phyloP scores from a whole-genome alignment of 2,113 vertebrate species.

The Alexandromys fortis region DNA sequence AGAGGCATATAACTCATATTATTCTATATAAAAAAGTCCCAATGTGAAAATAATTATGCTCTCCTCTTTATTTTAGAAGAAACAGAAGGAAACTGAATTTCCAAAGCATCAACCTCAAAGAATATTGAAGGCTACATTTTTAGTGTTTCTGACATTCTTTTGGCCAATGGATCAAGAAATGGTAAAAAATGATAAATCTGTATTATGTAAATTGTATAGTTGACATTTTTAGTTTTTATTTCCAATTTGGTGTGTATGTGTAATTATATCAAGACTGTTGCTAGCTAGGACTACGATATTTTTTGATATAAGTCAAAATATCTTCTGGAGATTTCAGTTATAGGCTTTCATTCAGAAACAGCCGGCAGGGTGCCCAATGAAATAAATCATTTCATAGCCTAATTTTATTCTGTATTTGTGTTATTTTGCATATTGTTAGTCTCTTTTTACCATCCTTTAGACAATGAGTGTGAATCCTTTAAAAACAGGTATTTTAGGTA shows the following conservation, averaged over 20 bases:
- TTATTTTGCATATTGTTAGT: background rate
- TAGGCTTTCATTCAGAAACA: background rate
- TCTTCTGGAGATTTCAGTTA: background rate
- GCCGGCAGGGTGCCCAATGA: accelerated
- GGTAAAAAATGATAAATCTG: background rate
- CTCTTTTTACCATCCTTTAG: background rate
- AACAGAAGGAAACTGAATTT: background rate
- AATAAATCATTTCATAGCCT: background rate
- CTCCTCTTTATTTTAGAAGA: background rate
- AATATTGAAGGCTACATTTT: background rate
- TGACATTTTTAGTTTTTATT: background rate
- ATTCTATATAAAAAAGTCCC: background rate
- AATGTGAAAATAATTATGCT: background rate
- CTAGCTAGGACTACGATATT: background rate
- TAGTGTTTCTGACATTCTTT: background rate
- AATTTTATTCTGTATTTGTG: background rate
- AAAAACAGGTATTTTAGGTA: background rate
- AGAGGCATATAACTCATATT: background rate
- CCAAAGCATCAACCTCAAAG: background rate
- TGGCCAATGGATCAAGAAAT: background rate
- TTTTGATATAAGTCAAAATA: background rate
- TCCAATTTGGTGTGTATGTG: background rate
- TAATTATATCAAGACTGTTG: constrained; percentile 5
- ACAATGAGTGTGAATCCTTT: background rate
- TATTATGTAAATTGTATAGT: background rate